These are phyloP conservation scores for Anabas testudineus DNA, from an alignment of 2,797 vertebrate species.

Conservation along the genomic window DNA sequence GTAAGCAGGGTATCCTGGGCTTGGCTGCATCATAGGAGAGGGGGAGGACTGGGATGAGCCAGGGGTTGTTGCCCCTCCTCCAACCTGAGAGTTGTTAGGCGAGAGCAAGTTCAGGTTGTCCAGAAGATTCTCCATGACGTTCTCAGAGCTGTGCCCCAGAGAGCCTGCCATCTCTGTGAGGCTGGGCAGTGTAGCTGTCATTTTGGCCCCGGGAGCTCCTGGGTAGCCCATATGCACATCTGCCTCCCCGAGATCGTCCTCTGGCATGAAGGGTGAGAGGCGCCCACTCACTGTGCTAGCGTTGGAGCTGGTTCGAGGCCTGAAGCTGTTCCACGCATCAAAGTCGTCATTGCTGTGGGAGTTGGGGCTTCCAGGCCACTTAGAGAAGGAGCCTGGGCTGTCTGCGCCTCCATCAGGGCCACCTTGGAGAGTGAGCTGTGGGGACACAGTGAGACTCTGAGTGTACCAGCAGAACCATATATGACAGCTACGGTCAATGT, in stretches of 20 bases:
- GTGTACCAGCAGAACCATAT: constrained; percentile 2
- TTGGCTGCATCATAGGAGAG: constrained; percentile 89
- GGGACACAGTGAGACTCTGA: constrained; percentile 41
- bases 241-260: constrained; percentile 93
- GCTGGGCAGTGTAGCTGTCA: constrained; percentile 95
- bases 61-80: constrained; percentile 86
- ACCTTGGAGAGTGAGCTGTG: constrained; percentile 89
- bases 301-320: constrained; percentile 96
- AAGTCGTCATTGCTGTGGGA: constrained; percentile 99
- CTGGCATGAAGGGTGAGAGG: constrained; percentile 95
- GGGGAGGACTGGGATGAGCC: constrained; percentile 94
- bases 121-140: constrained; percentile 97
- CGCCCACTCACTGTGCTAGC: constrained; percentile 96
- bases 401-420: constrained; percentile 93
- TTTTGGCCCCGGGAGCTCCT: constrained; percentile 88
- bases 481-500: constrained; percentile 8
- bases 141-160: constrained; percentile 87
- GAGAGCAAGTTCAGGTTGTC: constrained; percentile 98
- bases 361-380: constrained; percentile 98
- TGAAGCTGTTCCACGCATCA: constrained; percentile 95
- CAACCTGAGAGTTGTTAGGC: constrained; percentile 89
- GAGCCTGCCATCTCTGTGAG: constrained; percentile 96
- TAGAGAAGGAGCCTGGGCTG: constrained; percentile 94
- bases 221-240: constrained; percentile 97
- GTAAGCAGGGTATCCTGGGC: constrained; percentile 91